Conservation (phyloP, 2,888 invertebrate species). For the Cyrtodaria siliqua region DNA sequence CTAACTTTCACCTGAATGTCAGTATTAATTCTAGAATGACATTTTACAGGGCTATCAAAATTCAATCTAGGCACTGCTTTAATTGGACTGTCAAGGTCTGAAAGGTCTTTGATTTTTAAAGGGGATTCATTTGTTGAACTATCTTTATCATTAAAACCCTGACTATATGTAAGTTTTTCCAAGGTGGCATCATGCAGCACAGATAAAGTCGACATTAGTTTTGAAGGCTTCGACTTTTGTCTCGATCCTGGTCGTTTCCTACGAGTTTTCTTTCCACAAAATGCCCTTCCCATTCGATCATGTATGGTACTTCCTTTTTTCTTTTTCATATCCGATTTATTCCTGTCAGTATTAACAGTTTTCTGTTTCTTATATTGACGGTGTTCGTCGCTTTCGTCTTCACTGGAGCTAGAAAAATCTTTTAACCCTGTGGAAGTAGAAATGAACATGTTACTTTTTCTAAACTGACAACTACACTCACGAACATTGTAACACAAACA, state of each 20-base stretch:
- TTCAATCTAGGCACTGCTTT: constrained; percentile 5
- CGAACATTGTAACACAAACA: constrained; percentile 18
- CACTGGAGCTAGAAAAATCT: constrained; percentile 54
- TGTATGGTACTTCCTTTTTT: constrained; percentile 72
- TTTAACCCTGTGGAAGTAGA: constrained; percentile 31
- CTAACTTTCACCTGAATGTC: no score
- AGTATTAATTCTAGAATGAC: no score
- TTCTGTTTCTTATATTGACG: not conserved
- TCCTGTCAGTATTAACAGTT: not conserved
- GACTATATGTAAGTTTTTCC: constrained; percentile 71
- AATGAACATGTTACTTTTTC: constrained; percentile 16
- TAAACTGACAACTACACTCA: constrained; percentile 1
- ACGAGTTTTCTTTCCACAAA: constrained; percentile 63
- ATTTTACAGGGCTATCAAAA: not conserved
- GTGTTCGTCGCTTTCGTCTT: constrained; percentile 30
- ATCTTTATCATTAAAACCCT: constrained; percentile 27
- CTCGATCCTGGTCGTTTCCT: constrained; percentile 44
- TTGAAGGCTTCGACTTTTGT: constrained; percentile 39
- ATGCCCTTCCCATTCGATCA: constrained; percentile 74
- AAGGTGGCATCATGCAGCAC: constrained; percentile 82
- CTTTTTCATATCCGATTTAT: constrained; percentile 50
- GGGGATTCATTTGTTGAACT: constrained; percentile 34
- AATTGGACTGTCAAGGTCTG: constrained; percentile 29
- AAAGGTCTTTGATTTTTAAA: constrained; percentile 21
- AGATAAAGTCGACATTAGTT: constrained; percentile 78